Base-by-base conservation (phyloP, 2,888 invertebrate species). In the Clostera curtula region DNA sequence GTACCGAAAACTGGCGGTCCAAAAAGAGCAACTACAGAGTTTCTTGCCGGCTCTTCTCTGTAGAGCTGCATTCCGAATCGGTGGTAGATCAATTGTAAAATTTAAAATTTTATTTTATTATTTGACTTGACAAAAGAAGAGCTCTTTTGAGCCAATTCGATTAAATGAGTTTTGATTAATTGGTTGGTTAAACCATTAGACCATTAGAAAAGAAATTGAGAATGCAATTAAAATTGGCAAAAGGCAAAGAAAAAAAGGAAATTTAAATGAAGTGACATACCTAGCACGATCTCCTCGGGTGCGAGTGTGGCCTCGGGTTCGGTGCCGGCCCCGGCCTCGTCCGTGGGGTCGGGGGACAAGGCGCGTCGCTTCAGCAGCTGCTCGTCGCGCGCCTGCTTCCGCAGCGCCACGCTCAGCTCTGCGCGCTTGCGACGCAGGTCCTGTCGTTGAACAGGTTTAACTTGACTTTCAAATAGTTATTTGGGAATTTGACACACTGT, bases 381-480 rank as follows among this genome's bases (percentile, higher is more conserved):
- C 50, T 98, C 97, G 69, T 98, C 97, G 47, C 97, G 93, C 30
- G 93, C 93, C 9, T 94, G 92, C 79, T 98, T 98, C 8, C 98
- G 88, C 15, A 99, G 85, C 46, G 97, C 95, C 2, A 98, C 90
- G 2, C 93, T 93, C 23, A 93, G 90, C 68, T 97, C 97, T 34
- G 89, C 93, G 29, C 98, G 88, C 42, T 96, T 90, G 40, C 96
- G 88, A 24, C 98, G 90, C 66, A 97, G 90, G 49, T 96, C 95
- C 95, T 95, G 48, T 2, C 7, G 3, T 20, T n/a, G 9, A 4
- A 18, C n/a, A 18, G 9, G 8, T n/a, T 18, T n/a, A 18, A 18
- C 8, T n/a, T 18, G 9, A 18, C 2, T 8, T 8, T 8, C 5
- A 8, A 18, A 8, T 4, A 7, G 9, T n/a, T 7, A 18, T 8